Evolutionary conservation across 2,888 invertebrate species (phyloP).

Genomic region (Cartodere bifasciata): DNA sequence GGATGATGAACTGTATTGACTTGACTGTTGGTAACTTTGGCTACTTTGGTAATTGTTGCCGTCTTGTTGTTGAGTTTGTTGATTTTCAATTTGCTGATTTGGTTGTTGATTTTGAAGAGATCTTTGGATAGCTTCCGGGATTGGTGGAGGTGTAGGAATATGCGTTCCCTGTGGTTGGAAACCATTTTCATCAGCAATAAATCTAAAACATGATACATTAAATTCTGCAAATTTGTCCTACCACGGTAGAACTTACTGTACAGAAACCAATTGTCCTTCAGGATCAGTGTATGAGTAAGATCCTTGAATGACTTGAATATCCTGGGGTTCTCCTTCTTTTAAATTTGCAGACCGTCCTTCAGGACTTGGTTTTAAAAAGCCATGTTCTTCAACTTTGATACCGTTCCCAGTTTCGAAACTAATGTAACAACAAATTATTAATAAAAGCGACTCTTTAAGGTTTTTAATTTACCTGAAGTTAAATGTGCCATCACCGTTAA

Average conservation of each 20-base stretch:
- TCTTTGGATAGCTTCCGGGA: too few relatives aligned
- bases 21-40: neutral
- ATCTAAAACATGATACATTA: slow-evolving; percentile 32
- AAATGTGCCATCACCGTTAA: slow-evolving; percentile 37
- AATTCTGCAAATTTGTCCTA: slow-evolving; percentile 13
- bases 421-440: slow-evolving; percentile 6
- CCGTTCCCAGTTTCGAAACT: slow-evolving; percentile 72
- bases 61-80: neutral
- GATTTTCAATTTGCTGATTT: neutral
- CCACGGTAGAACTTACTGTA: slow-evolving; percentile 35
- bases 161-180: slow-evolving; percentile 56
- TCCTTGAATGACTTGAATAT: slow-evolving; percentile 50
- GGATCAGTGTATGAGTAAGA: slow-evolving; percentile 59
- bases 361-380: slow-evolving; percentile 49
- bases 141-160: slow-evolving; percentile 42
- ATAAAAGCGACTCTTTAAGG: neutral
- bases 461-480: slow-evolving; percentile 33
- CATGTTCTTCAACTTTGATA: slow-evolving; percentile 59
- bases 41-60: neutral
- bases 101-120: too few relatives aligned
- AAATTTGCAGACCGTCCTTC: slow-evolving; percentile 10
- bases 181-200: slow-evolving; percentile 61
- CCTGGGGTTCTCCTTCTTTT: slow-evolving; percentile 39
- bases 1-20: too few relatives aligned
- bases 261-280: slow-evolving; percentile 51